phyloP scores from a whole-genome alignment of 2,113 vertebrate genomes.

The Lophotis ruficrista region DNA sequence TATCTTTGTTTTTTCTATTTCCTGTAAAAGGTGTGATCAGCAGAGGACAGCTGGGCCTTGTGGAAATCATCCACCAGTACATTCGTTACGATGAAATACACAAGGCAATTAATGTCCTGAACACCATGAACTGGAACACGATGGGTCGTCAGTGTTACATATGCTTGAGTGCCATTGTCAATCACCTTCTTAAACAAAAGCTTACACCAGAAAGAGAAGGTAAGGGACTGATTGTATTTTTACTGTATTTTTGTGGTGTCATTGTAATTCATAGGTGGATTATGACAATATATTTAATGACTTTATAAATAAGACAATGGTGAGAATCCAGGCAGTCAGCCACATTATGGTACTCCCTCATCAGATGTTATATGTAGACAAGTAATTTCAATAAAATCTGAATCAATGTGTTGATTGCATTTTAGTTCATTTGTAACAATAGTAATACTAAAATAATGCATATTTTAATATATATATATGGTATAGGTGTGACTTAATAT shows the following conservation, averaged over 20 bases:
- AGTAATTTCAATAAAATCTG: background rate
- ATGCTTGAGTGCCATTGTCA: slow-evolving; percentile 83
- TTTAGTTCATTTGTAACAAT: background rate
- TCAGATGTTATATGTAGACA: background rate
- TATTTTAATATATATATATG: background rate
- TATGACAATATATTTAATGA: background rate
- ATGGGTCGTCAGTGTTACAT: slow-evolving; percentile 83
- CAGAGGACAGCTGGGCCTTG: slow-evolving; percentile 79
- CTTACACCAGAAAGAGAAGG: slow-evolving; percentile 87
- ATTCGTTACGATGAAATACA: slow-evolving; percentile 80
- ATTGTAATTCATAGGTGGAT: background rate
- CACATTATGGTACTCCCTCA: background rate
- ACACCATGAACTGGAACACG: slow-evolving; percentile 91
- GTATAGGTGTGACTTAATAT: background rate
- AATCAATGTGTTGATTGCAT: background rate
- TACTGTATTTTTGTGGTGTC: background rate
- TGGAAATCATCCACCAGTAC: slow-evolving; percentile 87
- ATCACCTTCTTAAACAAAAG: slow-evolving; percentile 90
- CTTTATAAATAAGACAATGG: background rate
- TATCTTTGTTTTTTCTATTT: background rate
- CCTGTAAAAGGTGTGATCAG: slow-evolving; percentile 82
- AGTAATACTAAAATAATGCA: background rate
- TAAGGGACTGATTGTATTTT: slow-evolving; percentile 43
- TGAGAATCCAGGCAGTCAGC: background rate
- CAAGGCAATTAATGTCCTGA: slow-evolving; percentile 87